Evolutionary conservation across 2,888 invertebrate genomes (phyloP).

Genomic region (Coenonympha glycerion): DNA sequence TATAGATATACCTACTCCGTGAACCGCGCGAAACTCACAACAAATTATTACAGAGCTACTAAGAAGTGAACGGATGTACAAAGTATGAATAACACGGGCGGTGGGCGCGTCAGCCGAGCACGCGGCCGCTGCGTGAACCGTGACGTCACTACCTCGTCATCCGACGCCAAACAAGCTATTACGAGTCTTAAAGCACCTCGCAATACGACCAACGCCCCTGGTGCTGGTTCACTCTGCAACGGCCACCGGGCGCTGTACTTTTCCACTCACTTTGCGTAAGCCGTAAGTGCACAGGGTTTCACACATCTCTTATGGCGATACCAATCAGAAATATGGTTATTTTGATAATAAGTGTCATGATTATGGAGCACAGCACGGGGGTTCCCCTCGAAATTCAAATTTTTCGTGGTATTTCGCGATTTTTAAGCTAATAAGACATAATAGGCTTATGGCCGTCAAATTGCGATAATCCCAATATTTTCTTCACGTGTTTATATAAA

Average conservation of each 20-base stretch:
- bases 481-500: too few relatives aligned
- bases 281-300: slow-evolving; percentile 34
- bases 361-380: too few relatives aligned
- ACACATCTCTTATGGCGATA: slow-evolving; percentile 8
- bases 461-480: too few relatives aligned
- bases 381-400: too few relatives aligned
- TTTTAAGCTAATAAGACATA: too few relatives aligned
- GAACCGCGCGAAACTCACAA: slow-evolving; percentile 21
- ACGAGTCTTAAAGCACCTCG: slow-evolving; percentile 27
- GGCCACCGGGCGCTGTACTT: slow-evolving; percentile 40
- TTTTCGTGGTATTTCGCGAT: too few relatives aligned
- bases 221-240: slow-evolving; percentile 31
- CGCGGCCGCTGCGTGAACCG: slow-evolving; percentile 47
- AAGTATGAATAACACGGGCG: slow-evolving; percentile 33
- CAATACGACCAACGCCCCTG: slow-evolving; percentile 27
- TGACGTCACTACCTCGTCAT: slow-evolving; percentile 64
- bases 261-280: slow-evolving; percentile 55
- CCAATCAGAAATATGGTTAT: not conserved
- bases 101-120: slow-evolving; percentile 60
- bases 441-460: too few relatives aligned
- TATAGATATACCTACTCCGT: slow-evolving; percentile 8
- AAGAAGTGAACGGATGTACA: slow-evolving; percentile 31
- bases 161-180: slow-evolving; percentile 34
- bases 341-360: too few relatives aligned
- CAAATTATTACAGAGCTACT: slow-evolving; percentile 30